Percentiles rank a stretch among this genome's conserved stretches.
phyloP scores from a whole-genome alignment of 2,888 invertebrate genomes.

The Limnephilus lunatus region DNA sequence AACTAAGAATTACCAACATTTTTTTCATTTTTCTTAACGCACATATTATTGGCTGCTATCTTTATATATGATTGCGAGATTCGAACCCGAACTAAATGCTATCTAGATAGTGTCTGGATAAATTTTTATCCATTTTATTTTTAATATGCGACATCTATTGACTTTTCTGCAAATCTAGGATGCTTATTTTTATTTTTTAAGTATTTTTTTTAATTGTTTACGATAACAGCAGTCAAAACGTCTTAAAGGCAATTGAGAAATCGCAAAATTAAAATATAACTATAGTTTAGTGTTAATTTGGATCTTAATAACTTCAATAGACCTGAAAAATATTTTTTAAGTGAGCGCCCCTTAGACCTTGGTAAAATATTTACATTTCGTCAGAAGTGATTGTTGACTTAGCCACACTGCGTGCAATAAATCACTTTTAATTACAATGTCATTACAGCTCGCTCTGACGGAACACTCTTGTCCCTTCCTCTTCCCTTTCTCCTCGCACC shows the following conservation, averaged over 20 bases:
- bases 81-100: too few species aligned
- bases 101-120: too few species aligned
- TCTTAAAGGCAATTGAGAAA: not conserved
- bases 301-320: not conserved
- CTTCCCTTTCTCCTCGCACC: not conserved
- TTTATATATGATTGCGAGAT: too few species aligned
- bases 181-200: too few species aligned
- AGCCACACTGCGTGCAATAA: conserved; percentile 39
- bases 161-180: too few species aligned
- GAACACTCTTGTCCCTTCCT: not conserved
- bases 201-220: too few species aligned
- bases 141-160: too few species aligned
- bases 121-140: too few species aligned
- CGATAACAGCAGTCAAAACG: too few species aligned
- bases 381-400: conserved; percentile 1
- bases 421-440: conserved; percentile 52
- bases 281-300: not conserved
- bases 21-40: too few species aligned
- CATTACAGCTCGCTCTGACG: conserved; percentile 12
- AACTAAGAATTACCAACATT: too few species aligned
- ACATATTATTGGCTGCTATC: too few species aligned
- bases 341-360: not conserved
- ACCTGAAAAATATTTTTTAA: not conserved
- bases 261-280: not conserved
- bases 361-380: not conserved